These are phyloP conservation scores for Halichoerus grypus DNA, from an alignment of 2,113 vertebrate genomes.

Conservation along the genomic window DNA sequence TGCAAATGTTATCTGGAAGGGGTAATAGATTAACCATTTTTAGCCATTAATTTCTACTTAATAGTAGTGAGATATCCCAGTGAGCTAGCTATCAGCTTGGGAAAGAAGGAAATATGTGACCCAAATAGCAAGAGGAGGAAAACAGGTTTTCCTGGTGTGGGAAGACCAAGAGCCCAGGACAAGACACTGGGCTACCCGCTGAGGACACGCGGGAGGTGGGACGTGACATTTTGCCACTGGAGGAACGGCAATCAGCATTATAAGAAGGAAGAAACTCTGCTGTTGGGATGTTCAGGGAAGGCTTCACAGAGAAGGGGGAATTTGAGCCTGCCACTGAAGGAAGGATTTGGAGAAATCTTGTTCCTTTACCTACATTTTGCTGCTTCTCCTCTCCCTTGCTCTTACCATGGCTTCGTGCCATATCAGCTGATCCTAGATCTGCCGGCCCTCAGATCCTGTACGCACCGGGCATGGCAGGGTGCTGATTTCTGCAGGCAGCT, in stretches of 20 bases:
- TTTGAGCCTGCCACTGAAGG: background rate
- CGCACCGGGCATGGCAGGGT: rapidly evolving
- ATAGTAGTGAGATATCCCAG: background rate
- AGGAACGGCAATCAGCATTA: background rate
- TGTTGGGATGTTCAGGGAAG: background rate
- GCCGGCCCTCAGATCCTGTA: background rate
- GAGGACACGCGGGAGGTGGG: background rate
- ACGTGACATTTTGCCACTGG: rapidly evolving
- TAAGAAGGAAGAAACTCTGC: background rate
- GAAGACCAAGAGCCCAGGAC: background rate
- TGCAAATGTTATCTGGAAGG: background rate
- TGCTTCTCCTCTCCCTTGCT: background rate
- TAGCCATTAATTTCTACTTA: conserved; percentile 13
- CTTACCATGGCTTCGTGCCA: background rate
- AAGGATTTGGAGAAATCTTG: background rate
- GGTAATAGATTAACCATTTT: background rate
- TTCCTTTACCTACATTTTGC: background rate
- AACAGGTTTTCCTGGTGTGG: background rate
- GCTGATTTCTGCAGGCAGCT: background rate
- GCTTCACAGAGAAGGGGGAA: background rate
- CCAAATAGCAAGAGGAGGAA: background rate
- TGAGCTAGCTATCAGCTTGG: background rate
- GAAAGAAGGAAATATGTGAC: background rate
- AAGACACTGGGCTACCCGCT: background rate
- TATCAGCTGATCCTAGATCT: background rate